phyloP scores from a whole-genome alignment of 92 coral and sea anemone genomes.

The Muricea muricata region DNA sequence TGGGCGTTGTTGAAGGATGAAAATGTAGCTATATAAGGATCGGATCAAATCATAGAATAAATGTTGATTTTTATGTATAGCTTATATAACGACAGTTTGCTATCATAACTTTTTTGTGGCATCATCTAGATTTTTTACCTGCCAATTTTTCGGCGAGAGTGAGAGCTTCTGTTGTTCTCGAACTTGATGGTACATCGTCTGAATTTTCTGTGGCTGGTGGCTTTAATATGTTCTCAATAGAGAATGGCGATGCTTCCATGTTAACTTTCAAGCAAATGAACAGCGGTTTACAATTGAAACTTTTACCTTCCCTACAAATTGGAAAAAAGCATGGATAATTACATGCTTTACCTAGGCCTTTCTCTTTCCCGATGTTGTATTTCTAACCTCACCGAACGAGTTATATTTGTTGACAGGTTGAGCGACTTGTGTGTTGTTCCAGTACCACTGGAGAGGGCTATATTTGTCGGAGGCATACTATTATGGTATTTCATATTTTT shows the following conservation, averaged over 20 bases:
- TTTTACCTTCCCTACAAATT: not conserved
- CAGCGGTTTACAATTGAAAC: not conserved
- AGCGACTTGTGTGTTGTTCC: constrained; percentile 46
- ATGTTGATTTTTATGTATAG: too few species aligned
- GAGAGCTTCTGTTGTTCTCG: constrained; percentile 88
- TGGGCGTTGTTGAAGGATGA: too few species aligned
- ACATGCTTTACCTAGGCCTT: not conserved
- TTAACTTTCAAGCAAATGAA: not conserved
- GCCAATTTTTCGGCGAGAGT: constrained; percentile 89
- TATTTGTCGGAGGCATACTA: not conserved
- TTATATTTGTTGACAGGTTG: constrained; percentile 46
- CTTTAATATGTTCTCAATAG: constrained; percentile 93
- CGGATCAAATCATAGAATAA: too few species aligned
- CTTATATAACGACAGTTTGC: too few species aligned
- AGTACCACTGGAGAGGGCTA: constrained; percentile 36
- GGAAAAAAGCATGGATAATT: not conserved
- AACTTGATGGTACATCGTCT: constrained; percentile 62
- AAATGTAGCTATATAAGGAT: too few species aligned
- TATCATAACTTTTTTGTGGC: too few species aligned
- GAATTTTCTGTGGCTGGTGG: constrained; percentile 83
- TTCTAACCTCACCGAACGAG: constrained; percentile 47
- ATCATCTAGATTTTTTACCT: constrained; percentile 67
- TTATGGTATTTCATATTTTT: not conserved
- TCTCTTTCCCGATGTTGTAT: constrained; percentile 10
- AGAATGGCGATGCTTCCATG: constrained; percentile 94